Conservation (phyloP, 2,797 vertebrate genomes). For the Danionella dracula region DNA sequence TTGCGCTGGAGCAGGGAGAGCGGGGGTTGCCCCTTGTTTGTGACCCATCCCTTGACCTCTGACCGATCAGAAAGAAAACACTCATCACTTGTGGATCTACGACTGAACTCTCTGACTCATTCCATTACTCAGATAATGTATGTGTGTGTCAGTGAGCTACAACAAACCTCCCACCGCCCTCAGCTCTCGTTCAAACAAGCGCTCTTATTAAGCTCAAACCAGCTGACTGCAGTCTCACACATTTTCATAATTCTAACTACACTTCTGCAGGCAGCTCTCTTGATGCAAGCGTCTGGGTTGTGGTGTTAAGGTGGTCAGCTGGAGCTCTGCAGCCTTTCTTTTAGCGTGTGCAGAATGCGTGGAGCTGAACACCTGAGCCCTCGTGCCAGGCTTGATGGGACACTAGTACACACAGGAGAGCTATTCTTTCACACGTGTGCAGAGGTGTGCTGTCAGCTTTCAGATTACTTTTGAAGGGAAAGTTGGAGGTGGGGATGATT, state of each 20-base stretch:
- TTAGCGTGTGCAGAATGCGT: not conserved
- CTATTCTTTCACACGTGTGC: not conserved
- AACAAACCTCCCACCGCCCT: not conserved
- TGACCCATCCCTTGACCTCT: not conserved
- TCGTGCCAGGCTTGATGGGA: not conserved
- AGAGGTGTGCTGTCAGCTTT: not conserved
- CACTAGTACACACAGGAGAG: not conserved
- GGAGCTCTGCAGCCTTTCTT: not conserved
- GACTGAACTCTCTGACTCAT: not conserved
- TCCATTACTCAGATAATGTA: not conserved
- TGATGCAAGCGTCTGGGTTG: not conserved
- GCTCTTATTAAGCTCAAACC: not conserved
- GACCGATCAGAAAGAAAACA: not conserved
- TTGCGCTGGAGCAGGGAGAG: too few relatives aligned
- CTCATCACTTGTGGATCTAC: not conserved
- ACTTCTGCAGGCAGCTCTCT: not conserved
- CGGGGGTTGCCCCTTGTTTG: too few relatives aligned
- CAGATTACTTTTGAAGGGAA: not conserved
- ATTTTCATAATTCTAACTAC: slow-evolving; percentile 10
- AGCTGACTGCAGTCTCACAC: not conserved
- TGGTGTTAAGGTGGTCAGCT: not conserved
- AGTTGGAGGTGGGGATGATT: too few relatives aligned
- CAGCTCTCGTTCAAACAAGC: not conserved
- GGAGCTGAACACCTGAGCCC: slow-evolving; percentile 20
- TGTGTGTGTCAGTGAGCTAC: not conserved